Percentiles rank a stretch among this genome's conserved stretches.
phyloP scores from a whole-genome alignment of 2,888 invertebrate genomes.

The Seladonia tumulorum region DNA sequence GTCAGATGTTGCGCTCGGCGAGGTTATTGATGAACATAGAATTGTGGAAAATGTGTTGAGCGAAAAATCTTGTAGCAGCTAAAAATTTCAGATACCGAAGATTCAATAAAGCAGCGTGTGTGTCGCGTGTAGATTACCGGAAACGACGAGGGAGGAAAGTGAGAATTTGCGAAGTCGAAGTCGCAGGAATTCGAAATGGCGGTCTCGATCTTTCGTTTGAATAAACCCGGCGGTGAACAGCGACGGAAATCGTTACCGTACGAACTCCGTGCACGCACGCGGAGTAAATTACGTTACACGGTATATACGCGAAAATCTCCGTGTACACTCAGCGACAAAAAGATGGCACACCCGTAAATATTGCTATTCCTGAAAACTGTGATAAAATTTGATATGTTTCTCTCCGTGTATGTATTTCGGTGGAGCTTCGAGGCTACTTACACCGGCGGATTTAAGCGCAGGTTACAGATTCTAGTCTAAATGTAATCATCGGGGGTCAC shows the following conservation, averaged over 20 bases:
- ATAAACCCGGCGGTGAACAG: background rate
- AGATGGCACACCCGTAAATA: no score
- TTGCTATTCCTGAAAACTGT: no score
- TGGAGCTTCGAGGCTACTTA: no score
- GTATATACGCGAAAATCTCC: background rate
- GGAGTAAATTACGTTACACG: background rate
- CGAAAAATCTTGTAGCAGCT: background rate
- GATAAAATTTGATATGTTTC: no score
- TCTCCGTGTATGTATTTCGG: no score
- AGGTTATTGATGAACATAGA: background rate
- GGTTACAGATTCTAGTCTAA: no score
- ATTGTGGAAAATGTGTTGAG: background rate
- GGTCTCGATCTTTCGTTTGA: conserved; percentile 11
- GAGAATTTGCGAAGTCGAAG: background rate
- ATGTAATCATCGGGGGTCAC: no score
- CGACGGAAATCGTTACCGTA: conserved; percentile 1
- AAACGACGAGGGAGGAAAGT: background rate
- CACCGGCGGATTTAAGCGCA: no score
- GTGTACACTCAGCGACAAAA: no score
- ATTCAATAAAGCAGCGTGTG: background rate
- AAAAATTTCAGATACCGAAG: background rate
- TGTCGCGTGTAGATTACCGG: background rate
- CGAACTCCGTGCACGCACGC: background rate
- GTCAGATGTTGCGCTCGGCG: no score
- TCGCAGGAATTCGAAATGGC: background rate